Base-by-base conservation (phyloP, 1,140 invertebrate species). In the Zaprionus camerounensis region DNA sequence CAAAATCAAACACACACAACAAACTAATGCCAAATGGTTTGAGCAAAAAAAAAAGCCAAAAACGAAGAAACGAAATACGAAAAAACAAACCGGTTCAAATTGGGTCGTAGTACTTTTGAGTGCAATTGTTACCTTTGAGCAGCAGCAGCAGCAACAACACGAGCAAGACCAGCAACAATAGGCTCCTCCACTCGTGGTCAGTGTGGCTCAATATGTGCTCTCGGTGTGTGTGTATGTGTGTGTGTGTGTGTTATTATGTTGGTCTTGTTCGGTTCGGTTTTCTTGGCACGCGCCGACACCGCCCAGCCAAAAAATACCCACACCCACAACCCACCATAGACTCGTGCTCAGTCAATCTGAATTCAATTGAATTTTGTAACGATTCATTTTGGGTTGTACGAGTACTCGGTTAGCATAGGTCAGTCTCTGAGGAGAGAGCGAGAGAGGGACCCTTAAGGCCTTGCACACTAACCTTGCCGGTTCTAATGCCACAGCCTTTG, bases 61-160 rank as follows among this genome's bases (percentile, higher is more conserved):
- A 63, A 62, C 51, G 67, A 63, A 68, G 20, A 67, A 67, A 66
- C 44, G 63, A 74, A 74, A 46, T 55, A 75, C 46, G 36, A 61
- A 70, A 67, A 82, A 68, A 73, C 57, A 70, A 90, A 90, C 85
- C 85, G 85, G 85, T 90, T 90, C 72, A 81, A 90, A 85, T 85
- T 90, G 86, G 85, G 85, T 90, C 85, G 85, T 90, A 90, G 85
- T 90, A 90, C 85, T 82, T 85, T 91, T 90, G 86, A 90, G 85
- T 90, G 85, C 85, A 90, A 90, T 90, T 85, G 85, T 90, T 90
- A 91, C 81, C 85, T 90, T 88, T 80, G 56, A 67, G 64, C 71
- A 34, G 66, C 64, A 80, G 41, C 46, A 56, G 9, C 51, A 63
- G 17, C 53, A 53, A 24, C 22, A 41, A 17, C 51, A 49, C 7